Percentiles rank a stretch among this genome's conserved stretches.
These are phyloP conservation scores for Anoura caudifer DNA, from an alignment of 2,113 vertebrate species.

Conservation along the genomic window DNA sequence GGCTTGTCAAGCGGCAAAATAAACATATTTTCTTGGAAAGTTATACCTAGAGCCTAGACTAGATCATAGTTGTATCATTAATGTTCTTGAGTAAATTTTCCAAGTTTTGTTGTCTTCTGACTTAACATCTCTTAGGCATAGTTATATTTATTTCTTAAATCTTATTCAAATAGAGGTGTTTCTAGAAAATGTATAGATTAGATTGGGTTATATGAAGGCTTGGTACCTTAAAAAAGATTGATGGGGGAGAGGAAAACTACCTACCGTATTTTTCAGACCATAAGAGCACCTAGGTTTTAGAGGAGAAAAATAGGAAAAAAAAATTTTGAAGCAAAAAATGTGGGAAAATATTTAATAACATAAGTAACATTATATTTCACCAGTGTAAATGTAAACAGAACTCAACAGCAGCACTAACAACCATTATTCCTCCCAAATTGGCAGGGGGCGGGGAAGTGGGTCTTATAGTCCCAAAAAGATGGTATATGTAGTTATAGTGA, in stretches of 20 bases:
- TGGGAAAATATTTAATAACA: no score
- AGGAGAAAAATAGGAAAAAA: no score
- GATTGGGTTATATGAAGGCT: background rate
- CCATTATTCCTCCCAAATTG: no score
- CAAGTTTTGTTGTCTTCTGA: background rate
- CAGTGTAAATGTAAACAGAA: no score
- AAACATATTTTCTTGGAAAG: conserved; percentile 9
- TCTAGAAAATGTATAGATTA: background rate
- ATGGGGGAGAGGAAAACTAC: background rate
- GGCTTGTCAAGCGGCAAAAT: background rate
- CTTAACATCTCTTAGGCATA: background rate
- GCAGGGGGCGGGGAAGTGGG: no score
- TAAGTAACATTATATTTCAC: no score
- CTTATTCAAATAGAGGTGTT: background rate
- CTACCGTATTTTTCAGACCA: background rate
- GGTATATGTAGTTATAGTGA: background rate
- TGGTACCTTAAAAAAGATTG: background rate
- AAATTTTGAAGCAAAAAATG: no score
- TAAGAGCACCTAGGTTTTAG: no score
- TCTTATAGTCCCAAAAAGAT: no score
- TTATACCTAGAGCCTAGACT: background rate
- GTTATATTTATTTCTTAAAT: background rate
- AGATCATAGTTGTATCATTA: background rate
- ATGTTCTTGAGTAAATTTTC: background rate
- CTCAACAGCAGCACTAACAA: no score